A percentile compares a stretch with the other conserved stretches of the same genome.
Conservation (phyloP, 2,888 invertebrate genomes). For the Stictocephala bisonia region DNA sequence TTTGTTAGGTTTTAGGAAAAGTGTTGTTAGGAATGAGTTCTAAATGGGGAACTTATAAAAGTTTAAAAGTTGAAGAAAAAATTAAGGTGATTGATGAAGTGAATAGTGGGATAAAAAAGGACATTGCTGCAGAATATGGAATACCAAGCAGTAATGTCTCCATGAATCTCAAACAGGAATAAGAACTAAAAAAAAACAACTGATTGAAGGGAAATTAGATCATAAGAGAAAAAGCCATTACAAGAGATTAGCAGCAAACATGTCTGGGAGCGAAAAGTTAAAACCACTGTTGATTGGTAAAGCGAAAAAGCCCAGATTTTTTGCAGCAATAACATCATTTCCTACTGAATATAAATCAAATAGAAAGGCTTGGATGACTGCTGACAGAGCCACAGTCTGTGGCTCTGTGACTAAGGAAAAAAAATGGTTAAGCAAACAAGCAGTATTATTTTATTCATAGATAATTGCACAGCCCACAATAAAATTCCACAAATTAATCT, state of each 20-base stretch:
- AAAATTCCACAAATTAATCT: background rate
- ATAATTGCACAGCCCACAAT: slow-evolving; percentile 4
- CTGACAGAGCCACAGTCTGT: background rate
- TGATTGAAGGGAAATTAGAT: too few relatives aligned
- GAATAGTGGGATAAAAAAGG: background rate
- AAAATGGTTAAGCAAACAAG: background rate
- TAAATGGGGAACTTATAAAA: slow-evolving; percentile 2
- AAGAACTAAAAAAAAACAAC: slow-evolving; percentile 10
- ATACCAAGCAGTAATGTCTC: background rate
- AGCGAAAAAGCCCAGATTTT: background rate
- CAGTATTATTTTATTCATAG: background rate
- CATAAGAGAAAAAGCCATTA: too few relatives aligned
- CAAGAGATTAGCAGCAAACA: background rate
- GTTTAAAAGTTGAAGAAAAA: background rate
- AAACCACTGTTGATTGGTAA: background rate
- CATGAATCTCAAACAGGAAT: background rate
- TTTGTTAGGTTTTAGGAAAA: too few relatives aligned
- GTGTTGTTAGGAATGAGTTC: too few relatives aligned
- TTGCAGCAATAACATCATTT: background rate
- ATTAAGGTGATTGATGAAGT: too few relatives aligned
- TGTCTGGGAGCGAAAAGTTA: background rate
- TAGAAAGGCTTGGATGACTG: background rate
- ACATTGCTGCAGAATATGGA: background rate
- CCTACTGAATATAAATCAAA: background rate
- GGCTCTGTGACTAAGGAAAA: background rate